A percentile compares a stretch with the other conserved stretches of the same genome.
phyloP scores from a whole-genome alignment of 2,888 invertebrate genomes.

The Boloria euphrosyne region DNA sequence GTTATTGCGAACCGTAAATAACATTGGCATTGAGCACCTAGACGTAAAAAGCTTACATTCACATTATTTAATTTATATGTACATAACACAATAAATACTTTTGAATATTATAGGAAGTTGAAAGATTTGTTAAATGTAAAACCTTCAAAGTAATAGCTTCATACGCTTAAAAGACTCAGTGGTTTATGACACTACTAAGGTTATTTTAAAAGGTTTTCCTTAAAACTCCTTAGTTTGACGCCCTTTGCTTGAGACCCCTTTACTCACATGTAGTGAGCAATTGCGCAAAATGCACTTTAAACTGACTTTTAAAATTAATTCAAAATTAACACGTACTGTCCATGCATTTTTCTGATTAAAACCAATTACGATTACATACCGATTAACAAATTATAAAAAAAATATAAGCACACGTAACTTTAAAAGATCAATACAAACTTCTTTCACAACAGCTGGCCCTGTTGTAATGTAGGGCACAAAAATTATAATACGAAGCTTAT shows the following conservation, averaged over 20 bases:
- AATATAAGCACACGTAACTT: background rate
- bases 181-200: slow-evolving; percentile 8
- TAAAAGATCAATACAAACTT: background rate
- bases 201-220: slow-evolving; percentile 10
- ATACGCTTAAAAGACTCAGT: slow-evolving; percentile 12
- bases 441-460: background rate
- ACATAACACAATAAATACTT: background rate
- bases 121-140: background rate
- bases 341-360: background rate
- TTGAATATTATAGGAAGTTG: slow-evolving; percentile 8
- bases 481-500: background rate
- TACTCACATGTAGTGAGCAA: background rate
- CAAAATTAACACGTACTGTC: slow-evolving; percentile 7
- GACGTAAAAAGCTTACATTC: background rate
- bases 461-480: background rate
- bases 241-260: too few relatives aligned
- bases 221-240: background rate
- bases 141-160: slow-evolving; percentile 8
- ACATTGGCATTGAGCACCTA: slow-evolving; percentile 18
- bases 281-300: background rate
- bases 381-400: background rate
- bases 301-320: slow-evolving; percentile 1
- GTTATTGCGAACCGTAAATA: slow-evolving; percentile 4
- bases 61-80: too few relatives aligned
- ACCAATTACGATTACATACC: background rate